Conservation (phyloP, 2,797 vertebrate genomes). For the Anguilla pacifica region DNA sequence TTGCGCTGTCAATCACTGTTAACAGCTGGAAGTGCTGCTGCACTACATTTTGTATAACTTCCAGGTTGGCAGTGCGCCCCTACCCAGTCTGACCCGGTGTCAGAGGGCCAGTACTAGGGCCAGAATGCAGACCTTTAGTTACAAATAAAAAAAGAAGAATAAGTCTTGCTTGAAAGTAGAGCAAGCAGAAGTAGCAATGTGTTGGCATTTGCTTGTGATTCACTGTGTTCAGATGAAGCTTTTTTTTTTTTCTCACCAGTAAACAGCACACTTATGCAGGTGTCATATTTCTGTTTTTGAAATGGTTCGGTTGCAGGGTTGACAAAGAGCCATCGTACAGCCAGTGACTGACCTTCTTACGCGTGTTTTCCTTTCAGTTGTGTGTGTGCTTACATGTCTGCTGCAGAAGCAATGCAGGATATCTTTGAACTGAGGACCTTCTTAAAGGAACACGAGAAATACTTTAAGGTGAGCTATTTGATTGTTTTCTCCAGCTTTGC, state of each 20-base stretch:
- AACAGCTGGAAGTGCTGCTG: too few relatives aligned
- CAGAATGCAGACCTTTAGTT: too few relatives aligned
- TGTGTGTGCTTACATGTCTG: slow-evolving; percentile 5
- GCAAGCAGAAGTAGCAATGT: not conserved
- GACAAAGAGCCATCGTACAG: not conserved
- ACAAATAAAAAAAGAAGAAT: too few relatives aligned
- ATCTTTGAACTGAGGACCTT: not conserved
- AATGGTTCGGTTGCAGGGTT: not conserved
- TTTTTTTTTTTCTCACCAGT: not conserved
- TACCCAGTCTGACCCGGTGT: too few relatives aligned
- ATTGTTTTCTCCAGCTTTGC: not conserved
- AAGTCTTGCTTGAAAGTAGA: not conserved
- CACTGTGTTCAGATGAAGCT: not conserved
- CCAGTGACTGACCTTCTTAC: not conserved
- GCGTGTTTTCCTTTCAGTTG: not conserved
- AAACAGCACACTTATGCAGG: not conserved
- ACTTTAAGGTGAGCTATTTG: not conserved
- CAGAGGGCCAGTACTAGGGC: too few relatives aligned
- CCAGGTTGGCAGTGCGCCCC: too few relatives aligned
- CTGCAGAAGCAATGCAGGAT: not conserved
- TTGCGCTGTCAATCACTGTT: too few relatives aligned
- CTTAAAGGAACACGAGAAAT: not conserved
- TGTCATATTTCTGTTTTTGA: not conserved
- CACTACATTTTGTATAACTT: too few relatives aligned
- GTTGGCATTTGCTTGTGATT: not conserved